phyloP scores from a whole-genome alignment of 1,140 invertebrate species.

The Mamestra configurata region DNA sequence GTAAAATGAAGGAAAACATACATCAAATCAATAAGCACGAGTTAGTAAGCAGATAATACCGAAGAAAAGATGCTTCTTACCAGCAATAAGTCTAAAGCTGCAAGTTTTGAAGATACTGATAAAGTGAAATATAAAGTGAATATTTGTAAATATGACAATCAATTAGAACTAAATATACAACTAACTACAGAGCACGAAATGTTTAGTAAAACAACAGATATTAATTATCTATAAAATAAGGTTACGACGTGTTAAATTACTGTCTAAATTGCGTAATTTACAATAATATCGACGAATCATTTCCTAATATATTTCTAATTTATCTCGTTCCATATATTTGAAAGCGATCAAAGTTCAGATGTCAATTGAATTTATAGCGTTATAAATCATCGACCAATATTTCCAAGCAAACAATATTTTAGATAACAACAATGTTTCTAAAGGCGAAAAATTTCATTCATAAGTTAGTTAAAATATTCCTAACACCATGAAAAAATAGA shows the following conservation, averaged over 20 bases:
- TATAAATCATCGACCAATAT: conserved; percentile 17
- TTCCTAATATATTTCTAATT: conserved; percentile 39
- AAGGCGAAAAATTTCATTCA: background rate
- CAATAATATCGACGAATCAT: conserved; percentile 32
- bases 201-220: conserved; percentile 22
- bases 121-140: too few species aligned
- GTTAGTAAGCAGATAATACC: too few species aligned
- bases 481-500: too few species aligned
- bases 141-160: background rate
- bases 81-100: too few species aligned
- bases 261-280: conserved; percentile 27
- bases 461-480: too few species aligned
- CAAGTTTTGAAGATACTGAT: too few species aligned
- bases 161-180: background rate
- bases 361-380: conserved; percentile 42
- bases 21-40: too few species aligned
- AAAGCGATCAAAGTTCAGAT: conserved; percentile 37
- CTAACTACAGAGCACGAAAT: background rate
- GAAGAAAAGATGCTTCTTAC: too few species aligned
- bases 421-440: conserved; percentile 21
- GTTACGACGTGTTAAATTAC: conserved; percentile 41
- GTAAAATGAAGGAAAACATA: too few species aligned
- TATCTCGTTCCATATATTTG: conserved; percentile 49
- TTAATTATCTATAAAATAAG: conserved; percentile 44
- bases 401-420: background rate